A percentile compares a stretch with the other conserved stretches of the same genome.
Conservation (phyloP, 2,797 vertebrate genomes). For the Rhinoraja longicauda region DNA sequence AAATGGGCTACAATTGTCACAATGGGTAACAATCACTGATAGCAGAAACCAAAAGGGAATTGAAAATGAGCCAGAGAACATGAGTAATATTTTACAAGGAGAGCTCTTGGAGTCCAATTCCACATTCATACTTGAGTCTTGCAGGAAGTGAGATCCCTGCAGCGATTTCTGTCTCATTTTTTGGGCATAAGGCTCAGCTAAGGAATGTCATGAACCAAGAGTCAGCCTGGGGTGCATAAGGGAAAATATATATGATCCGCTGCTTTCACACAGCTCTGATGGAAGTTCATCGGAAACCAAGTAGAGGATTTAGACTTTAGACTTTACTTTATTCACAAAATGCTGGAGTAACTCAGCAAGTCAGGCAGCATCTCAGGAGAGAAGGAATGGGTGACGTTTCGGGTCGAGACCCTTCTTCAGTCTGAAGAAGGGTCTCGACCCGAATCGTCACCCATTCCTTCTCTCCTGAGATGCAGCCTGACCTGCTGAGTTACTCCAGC, state of each 20-base stretch:
- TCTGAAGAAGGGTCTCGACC: no score
- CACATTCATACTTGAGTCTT: neutral
- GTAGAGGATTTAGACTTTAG: neutral
- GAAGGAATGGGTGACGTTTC: no score
- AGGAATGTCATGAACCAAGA: neutral
- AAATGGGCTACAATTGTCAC: neutral
- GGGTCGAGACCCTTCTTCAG: no score
- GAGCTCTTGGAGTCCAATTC: neutral
- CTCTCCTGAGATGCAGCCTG: no score
- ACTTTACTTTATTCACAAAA: neutral
- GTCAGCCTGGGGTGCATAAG: neutral
- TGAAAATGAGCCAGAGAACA: neutral
- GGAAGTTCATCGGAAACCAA: neutral
- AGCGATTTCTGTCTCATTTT: neutral
- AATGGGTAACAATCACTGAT: neutral
- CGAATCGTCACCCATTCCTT: no score
- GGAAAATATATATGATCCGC: neutral
- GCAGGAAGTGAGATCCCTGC: neutral
- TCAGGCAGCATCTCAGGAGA: no score
- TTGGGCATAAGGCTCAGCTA: neutral
- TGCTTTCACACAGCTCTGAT: neutral
- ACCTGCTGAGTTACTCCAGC: no score
- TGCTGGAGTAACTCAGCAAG: no score
- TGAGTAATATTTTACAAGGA: neutral
- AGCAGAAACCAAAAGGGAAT: neutral